Percentiles rank a stretch among this genome's conserved stretches.
Conservation (phyloP, 2,888 invertebrate genomes). For the Cataglyphis altisquamis region DNA sequence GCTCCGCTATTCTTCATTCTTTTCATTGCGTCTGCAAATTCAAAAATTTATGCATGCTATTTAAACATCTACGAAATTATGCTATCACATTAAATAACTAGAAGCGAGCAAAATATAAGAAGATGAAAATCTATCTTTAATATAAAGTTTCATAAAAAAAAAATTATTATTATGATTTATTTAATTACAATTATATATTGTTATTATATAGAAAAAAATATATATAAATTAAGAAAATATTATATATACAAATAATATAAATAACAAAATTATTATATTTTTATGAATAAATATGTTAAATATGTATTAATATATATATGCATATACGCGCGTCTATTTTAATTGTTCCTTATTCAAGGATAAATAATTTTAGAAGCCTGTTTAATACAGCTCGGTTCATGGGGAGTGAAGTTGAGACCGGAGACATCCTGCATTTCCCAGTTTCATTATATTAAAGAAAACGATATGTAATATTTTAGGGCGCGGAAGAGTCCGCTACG, state of each 20-base stretch:
- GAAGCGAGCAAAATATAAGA: background rate
- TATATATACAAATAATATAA: background rate
- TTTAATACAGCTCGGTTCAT: background rate
- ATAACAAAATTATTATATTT: background rate
- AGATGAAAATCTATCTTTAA: background rate
- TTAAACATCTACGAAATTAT: constrained; percentile 4
- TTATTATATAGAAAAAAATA: background rate
- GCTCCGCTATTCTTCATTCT: constrained; percentile 15
- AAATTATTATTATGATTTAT: background rate
- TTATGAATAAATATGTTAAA: background rate
- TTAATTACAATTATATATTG: background rate
- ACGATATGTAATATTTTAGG: constrained; percentile 52
- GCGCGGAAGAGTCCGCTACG: constrained; percentile 45
- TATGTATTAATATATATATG: background rate
- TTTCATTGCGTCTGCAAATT: constrained; percentile 3
- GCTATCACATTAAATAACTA: background rate
- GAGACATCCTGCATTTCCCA: constrained; percentile 11
- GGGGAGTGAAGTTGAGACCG: background rate
- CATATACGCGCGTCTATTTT: background rate
- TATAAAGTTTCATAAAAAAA: background rate
- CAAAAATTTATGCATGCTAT: constrained; percentile 6
- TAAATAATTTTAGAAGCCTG: background rate
- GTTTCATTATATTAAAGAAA: constrained; percentile 35
- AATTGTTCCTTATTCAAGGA: background rate
- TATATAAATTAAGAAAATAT: background rate